phyloP scores from a whole-genome alignment of 2,113 vertebrate species.

The Corythoichthys intestinalis region DNA sequence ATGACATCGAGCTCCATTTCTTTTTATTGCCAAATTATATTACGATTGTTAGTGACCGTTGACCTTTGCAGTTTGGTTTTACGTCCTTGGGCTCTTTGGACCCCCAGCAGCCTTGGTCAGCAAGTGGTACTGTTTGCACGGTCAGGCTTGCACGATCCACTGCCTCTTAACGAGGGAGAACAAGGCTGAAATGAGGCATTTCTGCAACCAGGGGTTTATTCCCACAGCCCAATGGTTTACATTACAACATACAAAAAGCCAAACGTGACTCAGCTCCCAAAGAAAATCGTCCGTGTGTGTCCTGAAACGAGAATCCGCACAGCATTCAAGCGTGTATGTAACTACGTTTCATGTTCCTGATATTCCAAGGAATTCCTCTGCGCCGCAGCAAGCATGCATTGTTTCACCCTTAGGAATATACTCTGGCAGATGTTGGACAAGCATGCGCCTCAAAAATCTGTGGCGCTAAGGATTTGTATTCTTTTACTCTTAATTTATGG shows the following conservation, averaged over 20 bases:
- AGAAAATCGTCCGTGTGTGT: slow-evolving; percentile 13
- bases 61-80: slow-evolving; percentile 55
- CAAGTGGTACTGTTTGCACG: slow-evolving; percentile 49
- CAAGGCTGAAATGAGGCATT: slow-evolving; percentile 62
- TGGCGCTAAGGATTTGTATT: slow-evolving; percentile 8
- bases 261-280: slow-evolving; percentile 19
- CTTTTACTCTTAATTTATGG: slow-evolving; percentile 7
- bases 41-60: slow-evolving; percentile 34
- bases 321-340: slow-evolving; percentile 13
- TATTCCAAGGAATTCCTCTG: slow-evolving; percentile 8
- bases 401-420: slow-evolving; percentile 16
- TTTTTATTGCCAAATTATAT: slow-evolving; percentile 51
- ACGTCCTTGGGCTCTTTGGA: slow-evolving; percentile 61
- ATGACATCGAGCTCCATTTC: slow-evolving; percentile 36
- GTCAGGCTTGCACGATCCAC: slow-evolving; percentile 55
- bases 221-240: slow-evolving; percentile 50
- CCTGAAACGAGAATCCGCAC: slow-evolving; percentile 18
- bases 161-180: slow-evolving; percentile 59
- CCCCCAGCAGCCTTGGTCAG: slow-evolving; percentile 57
- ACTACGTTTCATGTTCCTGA: slow-evolving; percentile 6
- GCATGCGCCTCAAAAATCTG: slow-evolving; percentile 14
- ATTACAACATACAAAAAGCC: slow-evolving; percentile 43
- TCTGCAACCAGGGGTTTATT: slow-evolving; percentile 61
- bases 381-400: slow-evolving; percentile 1
- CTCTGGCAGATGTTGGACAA: slow-evolving; percentile 16